A percentile compares a stretch with the other conserved stretches of the same genome.
Conservation (phyloP, 2,797 vertebrate species). For the Cryptoprocta ferox region DNA sequence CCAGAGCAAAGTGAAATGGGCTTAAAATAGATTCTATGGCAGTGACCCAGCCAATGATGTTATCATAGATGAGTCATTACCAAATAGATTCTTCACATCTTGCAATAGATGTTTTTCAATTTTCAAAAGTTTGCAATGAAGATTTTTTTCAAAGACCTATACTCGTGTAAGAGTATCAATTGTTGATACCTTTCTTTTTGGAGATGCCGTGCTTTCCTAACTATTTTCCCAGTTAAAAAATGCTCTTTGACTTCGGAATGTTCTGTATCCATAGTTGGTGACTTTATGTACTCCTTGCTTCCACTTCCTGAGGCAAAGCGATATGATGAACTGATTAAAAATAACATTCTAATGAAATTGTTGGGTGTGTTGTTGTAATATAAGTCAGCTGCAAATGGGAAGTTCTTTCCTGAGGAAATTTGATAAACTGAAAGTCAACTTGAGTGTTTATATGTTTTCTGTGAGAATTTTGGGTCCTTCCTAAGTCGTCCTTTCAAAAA, state of each 20-base stretch:
- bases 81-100: neutral
- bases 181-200: neutral
- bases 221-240: slow-evolving; percentile 2
- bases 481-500: slow-evolving; percentile 45
- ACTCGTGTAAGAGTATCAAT: neutral
- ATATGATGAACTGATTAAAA: slow-evolving; percentile 73
- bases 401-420: slow-evolving; percentile 85
- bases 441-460: slow-evolving; percentile 51
- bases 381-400: slow-evolving; percentile 79
- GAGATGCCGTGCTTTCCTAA: neutral
- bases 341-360: slow-evolving; percentile 68
- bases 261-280: neutral
- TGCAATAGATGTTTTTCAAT: neutral
- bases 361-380: slow-evolving; percentile 75
- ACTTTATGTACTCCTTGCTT: slow-evolving; percentile 55
- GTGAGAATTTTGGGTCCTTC: slow-evolving; percentile 33
- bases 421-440: slow-evolving; percentile 79
- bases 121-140: neutral
- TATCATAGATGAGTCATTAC: slow-evolving; percentile 3
- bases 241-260: slow-evolving; percentile 7
- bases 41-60: neutral
- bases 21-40: neutral
- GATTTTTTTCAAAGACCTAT: neutral
- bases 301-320: slow-evolving; percentile 33
- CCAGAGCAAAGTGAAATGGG: neutral